Percentiles rank a stretch among this genome's conserved stretches.
phyloP scores from a whole-genome alignment of 2,888 invertebrate species.

The Acleris holmiana region DNA sequence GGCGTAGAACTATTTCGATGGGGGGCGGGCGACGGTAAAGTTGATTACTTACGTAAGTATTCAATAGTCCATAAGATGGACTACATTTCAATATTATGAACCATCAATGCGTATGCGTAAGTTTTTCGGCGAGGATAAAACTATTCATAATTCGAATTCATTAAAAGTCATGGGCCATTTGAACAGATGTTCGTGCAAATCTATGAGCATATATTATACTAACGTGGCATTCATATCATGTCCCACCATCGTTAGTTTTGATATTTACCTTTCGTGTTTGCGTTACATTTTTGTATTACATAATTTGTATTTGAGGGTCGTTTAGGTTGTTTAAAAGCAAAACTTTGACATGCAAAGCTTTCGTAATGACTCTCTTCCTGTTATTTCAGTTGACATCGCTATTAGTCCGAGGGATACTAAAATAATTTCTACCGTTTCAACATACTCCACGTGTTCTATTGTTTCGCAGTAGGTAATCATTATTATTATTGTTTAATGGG shows the following conservation, averaged over 20 bases:
- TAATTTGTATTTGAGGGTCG: conserved; percentile 45
- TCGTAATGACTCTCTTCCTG: conserved; percentile 60
- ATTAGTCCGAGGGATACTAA: conserved; percentile 49
- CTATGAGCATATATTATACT: not conserved
- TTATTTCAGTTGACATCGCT: conserved; percentile 60
- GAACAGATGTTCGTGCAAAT: too few relatives aligned
- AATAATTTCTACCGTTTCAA: conserved; percentile 57
- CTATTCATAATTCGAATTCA: too few relatives aligned
- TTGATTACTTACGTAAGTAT: too few relatives aligned
- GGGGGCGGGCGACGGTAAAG: too few relatives aligned
- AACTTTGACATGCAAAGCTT: conserved; percentile 60
- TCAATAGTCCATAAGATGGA: too few relatives aligned
- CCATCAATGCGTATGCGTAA: too few relatives aligned
- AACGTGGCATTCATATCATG: conserved; percentile 5
- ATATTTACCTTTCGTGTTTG: conserved; percentile 37
- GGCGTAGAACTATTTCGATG: conserved; percentile 9
- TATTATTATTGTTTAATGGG: conserved; percentile 46
- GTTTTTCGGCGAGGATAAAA: too few relatives aligned
- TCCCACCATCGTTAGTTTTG: conserved; percentile 15
- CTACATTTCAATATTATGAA: too few relatives aligned
- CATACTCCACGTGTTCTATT: conserved; percentile 60
- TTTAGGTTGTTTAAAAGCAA: conserved; percentile 49
- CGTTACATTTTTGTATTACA: conserved; percentile 38
- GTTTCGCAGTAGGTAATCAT: conserved; percentile 50
- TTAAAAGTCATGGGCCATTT: too few relatives aligned